Conservation (phyloP, 2,888 invertebrate genomes). For the Zelleria hepariella region DNA sequence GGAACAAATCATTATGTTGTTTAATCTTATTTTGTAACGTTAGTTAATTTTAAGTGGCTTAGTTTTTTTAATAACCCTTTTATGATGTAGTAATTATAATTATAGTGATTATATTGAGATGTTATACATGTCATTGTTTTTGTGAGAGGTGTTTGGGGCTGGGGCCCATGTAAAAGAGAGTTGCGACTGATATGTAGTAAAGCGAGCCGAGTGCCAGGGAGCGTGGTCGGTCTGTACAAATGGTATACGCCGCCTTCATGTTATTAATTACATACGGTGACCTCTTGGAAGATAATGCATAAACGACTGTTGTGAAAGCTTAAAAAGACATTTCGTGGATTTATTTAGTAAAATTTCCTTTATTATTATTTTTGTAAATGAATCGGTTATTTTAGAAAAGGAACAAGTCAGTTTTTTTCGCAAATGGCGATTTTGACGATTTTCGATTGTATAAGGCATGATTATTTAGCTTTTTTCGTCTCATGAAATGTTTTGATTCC, state of each 20-base stretch:
- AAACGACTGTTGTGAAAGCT: no score
- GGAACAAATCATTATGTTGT: slow-evolving; percentile 72
- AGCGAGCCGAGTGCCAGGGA: slow-evolving; percentile 39
- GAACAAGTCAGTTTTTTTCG: no score
- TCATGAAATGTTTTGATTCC: no score
- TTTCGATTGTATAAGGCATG: no score
- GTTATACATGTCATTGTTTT: slow-evolving; percentile 69
- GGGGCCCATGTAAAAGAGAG: slow-evolving; percentile 56
- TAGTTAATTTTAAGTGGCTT: slow-evolving; percentile 70
- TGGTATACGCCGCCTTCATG: slow-evolving; percentile 64
- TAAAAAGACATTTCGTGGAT: no score
- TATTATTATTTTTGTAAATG: no score
- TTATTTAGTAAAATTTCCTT: no score
- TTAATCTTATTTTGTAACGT: slow-evolving; percentile 72
- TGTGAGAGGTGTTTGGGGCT: slow-evolving; percentile 60
- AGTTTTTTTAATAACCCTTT: slow-evolving; percentile 56
- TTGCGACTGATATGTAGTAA: slow-evolving; percentile 68
- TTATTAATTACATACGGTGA: slow-evolving; percentile 49
- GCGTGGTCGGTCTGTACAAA: slow-evolving; percentile 64
- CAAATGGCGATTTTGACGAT: no score
- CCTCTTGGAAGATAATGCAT: slow-evolving; percentile 23
- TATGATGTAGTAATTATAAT: slow-evolving; percentile 40
- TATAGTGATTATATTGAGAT: slow-evolving; percentile 60
- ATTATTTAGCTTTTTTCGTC: no score
- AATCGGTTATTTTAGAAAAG: no score